Evolutionary conservation across 2,113 vertebrate genomes (phyloP).

Genomic region (Orientallactaga bullata): DNA sequence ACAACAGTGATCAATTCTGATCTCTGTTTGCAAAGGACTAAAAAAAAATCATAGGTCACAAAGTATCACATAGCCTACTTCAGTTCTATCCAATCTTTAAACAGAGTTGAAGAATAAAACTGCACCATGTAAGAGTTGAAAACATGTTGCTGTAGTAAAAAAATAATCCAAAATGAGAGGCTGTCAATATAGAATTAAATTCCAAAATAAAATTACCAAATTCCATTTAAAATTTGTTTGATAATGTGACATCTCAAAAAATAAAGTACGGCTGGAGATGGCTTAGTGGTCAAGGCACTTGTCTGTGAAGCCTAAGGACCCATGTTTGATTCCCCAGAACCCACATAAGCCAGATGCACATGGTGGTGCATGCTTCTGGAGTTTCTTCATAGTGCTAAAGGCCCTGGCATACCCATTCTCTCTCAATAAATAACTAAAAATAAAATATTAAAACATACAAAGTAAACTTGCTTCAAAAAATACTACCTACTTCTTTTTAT

Average conservation of each 20-base stretch:
- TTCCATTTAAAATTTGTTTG: conserved; percentile 34
- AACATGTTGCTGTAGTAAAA: conserved; percentile 3
- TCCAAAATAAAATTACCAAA: not conserved
- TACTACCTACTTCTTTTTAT: no score
- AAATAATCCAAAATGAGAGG: conserved; percentile 23
- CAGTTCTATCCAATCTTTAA: conserved; percentile 15
- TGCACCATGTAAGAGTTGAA: not conserved
- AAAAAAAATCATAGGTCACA: not conserved
- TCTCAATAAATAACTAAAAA: no score
- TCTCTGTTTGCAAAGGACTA: not conserved
- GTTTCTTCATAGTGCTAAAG: no score
- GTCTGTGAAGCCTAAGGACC: no score
- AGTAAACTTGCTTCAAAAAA: no score
- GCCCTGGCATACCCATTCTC: no score
- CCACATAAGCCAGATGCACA: no score
- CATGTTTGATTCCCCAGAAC: no score
- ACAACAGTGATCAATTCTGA: not conserved
- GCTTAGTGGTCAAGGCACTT: not conserved
- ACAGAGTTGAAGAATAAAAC: conserved; percentile 12
- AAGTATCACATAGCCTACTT: not conserved
- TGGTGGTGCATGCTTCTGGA: no score
- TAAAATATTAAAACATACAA: no score
- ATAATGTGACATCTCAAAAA: not conserved
- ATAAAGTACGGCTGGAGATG: not conserved
- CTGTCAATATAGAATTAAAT: not conserved